phyloP scores from a whole-genome alignment of 1,140 invertebrate species.

The Ceratina australensis region DNA sequence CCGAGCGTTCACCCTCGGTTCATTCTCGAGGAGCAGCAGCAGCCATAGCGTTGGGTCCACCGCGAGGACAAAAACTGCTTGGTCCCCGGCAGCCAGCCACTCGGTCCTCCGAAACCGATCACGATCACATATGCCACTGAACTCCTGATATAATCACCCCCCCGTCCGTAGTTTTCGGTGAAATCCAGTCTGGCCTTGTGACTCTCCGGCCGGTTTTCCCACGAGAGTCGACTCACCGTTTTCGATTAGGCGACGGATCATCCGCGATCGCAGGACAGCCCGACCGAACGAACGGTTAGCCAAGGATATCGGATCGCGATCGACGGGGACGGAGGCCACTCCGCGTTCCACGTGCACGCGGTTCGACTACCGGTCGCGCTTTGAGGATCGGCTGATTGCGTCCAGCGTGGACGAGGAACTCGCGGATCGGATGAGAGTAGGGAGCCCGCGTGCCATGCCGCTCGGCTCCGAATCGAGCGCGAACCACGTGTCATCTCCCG shows the following conservation, averaged over 20 bases:
- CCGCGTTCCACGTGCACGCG: conserved; percentile 59
- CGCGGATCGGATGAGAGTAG: conserved; percentile 48
- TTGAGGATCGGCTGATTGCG: conserved; percentile 66
- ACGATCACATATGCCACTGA: conserved; percentile 46
- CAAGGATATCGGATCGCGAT: conserved; percentile 27
- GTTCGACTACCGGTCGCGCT: conserved; percentile 66
- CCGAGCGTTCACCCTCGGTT: conserved; percentile 35
- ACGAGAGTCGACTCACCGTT: background rate
- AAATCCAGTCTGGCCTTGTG: conserved; percentile 11
- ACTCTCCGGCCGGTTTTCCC: background rate
- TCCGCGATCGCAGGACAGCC: conserved; percentile 1
- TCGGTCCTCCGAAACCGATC: conserved; percentile 5
- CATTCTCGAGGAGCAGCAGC: conserved; percentile 26
- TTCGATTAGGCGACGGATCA: conserved; percentile 1
- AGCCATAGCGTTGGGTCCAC: conserved; percentile 2
- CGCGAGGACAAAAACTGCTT: conserved; percentile 3
- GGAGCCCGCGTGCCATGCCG: conserved; percentile 54
- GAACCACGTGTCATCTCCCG: conserved; percentile 66
- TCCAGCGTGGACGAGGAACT: conserved; percentile 61
- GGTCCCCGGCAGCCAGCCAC: conserved; percentile 28
- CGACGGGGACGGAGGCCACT: conserved; percentile 35
- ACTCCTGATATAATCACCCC: conserved; percentile 27
- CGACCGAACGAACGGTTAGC: background rate
- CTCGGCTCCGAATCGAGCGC: background rate
- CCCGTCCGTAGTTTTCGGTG: background rate